Conservation (phyloP, 37 sponge, comb jelly and placozoan species). For the Cliona cf. orientalis region DNA sequence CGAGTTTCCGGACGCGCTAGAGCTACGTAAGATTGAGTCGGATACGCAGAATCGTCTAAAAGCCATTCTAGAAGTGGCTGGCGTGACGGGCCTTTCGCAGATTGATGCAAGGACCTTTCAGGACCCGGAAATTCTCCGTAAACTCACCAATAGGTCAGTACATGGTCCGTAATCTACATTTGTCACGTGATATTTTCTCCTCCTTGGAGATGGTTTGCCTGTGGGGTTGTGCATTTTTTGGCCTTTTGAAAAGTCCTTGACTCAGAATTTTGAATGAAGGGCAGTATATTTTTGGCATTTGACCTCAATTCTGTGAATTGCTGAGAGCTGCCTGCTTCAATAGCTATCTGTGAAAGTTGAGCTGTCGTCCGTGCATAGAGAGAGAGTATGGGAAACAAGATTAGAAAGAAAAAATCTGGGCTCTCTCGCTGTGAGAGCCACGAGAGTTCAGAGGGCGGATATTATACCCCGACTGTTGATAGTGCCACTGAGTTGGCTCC, state of each 20-base stretch:
- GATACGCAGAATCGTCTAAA: slow-evolving; percentile 76
- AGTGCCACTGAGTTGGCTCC: no score
- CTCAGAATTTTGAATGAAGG: no score
- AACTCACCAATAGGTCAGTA: slow-evolving; percentile 72
- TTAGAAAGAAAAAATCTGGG: neutral
- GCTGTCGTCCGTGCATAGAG: no score
- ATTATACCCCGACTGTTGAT: no score
- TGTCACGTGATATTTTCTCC: slow-evolving; percentile 31
- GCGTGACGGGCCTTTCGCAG: slow-evolving; percentile 69
- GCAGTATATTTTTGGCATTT: slow-evolving; percentile 3
- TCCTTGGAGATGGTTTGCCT: neutral
- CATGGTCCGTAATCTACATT: neutral
- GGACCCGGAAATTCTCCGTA: slow-evolving; percentile 87
- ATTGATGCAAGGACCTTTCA: slow-evolving; percentile 75
- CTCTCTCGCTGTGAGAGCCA: no score
- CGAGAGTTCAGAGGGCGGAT: no score
- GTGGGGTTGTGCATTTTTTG: no score
- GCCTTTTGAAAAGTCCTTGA: no score
- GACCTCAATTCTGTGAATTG: neutral
- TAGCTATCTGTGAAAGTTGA: no score
- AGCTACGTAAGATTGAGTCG: slow-evolving; percentile 49
- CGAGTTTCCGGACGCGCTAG: slow-evolving; percentile 53
- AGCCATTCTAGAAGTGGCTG: slow-evolving; percentile 79
- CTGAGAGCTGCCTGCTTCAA: neutral
- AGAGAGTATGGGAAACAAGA: slow-evolving; percentile 6